These are phyloP conservation scores for Cryptocephalus primarius DNA, from an alignment of 2,888 invertebrate genomes.

Conservation along the genomic window DNA sequence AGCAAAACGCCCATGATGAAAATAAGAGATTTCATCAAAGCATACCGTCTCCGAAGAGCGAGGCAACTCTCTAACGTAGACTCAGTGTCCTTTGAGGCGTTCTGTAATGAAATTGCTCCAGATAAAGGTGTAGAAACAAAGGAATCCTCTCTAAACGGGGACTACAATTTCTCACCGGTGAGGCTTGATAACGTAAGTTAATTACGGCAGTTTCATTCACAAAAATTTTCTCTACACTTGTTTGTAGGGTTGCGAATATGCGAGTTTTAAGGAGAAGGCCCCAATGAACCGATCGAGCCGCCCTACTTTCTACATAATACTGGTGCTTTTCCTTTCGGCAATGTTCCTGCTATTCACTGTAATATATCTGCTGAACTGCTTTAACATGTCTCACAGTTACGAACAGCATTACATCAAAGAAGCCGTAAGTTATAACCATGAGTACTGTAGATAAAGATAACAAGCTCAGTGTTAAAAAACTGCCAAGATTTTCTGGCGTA, in stretches of 20 bases:
- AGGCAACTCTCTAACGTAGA: neutral
- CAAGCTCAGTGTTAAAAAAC: too few species aligned
- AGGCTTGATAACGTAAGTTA: too few species aligned
- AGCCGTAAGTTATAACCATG: conserved; percentile 2
- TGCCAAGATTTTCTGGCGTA: too few species aligned
- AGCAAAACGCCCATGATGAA: neutral
- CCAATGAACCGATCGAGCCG: neutral
- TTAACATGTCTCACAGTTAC: conserved; percentile 28
- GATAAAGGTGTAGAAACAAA: too few species aligned
- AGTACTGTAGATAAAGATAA: neutral
- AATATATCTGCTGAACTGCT: conserved; percentile 35
- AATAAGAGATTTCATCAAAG: neutral
- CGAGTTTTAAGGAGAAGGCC: neutral
- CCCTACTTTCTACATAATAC: conserved; percentile 17
- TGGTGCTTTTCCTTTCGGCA: conserved; percentile 30
- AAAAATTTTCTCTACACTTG: too few species aligned
- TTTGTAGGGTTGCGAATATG: too few species aligned
- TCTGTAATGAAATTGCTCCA: neutral
- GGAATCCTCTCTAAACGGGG: neutral
- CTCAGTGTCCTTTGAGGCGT: neutral
- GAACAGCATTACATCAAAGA: neutral
- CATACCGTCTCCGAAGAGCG: neutral
- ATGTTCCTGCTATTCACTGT: conserved; percentile 36
- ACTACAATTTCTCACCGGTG: neutral
- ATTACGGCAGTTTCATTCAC: too few species aligned